Conservation (phyloP, 2,888 invertebrate genomes). For the Drosophila monieri region DNA sequence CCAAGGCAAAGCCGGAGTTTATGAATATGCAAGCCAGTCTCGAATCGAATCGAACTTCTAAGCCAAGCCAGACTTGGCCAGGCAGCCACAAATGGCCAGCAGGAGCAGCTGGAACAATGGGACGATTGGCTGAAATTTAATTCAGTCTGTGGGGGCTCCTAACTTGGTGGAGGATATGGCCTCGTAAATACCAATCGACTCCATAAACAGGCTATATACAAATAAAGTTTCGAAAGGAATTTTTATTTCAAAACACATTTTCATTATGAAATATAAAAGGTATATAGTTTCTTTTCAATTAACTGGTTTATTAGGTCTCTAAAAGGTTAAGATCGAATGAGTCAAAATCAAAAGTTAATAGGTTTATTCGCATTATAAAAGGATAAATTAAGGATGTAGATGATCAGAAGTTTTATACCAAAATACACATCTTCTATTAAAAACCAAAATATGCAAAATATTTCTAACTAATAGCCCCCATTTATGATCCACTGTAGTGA, state of each 20-base stretch:
- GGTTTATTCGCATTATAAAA: not conserved
- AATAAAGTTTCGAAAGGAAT: constrained; percentile 23
- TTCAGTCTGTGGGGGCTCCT: not conserved
- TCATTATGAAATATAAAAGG: not conserved
- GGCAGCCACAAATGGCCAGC: constrained; percentile 25
- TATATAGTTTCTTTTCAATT: constrained; percentile 2
- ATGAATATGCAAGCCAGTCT: constrained; percentile 72
- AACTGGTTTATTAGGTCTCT: not conserved
- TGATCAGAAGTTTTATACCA: no score
- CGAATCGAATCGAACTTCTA: constrained; percentile 57
- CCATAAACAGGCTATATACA: constrained; percentile 17
- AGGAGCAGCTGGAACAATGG: constrained; percentile 28
- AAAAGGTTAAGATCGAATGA: not conserved
- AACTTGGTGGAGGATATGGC: constrained; percentile 19
- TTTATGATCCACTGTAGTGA: constrained; percentile 29
- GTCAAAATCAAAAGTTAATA: not conserved
- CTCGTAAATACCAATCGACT: constrained; percentile 33
- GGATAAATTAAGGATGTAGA: not conserved
- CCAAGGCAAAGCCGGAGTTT: constrained; percentile 37
- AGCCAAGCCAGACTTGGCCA: constrained; percentile 42
- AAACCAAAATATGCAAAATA: not conserved
- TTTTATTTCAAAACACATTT: not conserved
- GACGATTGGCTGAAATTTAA: constrained; percentile 8
- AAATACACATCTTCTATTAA: not conserved
- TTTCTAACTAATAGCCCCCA: not conserved